These are phyloP conservation scores for Brevimyrus niger DNA, from an alignment of 2,113 vertebrate species.

Conservation along the genomic window DNA sequence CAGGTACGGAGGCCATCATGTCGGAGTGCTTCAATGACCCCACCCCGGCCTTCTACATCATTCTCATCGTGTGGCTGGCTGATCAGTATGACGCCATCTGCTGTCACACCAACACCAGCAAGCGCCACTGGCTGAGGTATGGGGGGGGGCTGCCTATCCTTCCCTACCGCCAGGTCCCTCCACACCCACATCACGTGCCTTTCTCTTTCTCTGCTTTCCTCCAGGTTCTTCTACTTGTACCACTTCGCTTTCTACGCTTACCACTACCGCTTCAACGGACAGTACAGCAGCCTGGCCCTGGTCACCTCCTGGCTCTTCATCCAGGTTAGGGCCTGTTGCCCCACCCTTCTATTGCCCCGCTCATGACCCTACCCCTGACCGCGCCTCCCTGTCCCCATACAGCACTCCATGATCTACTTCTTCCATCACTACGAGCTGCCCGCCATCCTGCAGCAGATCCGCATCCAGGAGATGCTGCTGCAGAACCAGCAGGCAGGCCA, in stretches of 20 bases:
- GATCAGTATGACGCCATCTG: slow-evolving; percentile 97
- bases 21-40: slow-evolving; percentile 98
- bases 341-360: not conserved
- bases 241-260: slow-evolving; percentile 98
- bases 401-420: slow-evolving; percentile 99
- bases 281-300: slow-evolving; percentile 95
- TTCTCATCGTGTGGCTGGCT: slow-evolving; percentile 95
- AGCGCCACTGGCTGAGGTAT: slow-evolving; percentile 92
- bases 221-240: slow-evolving; percentile 95
- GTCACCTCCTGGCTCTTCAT: slow-evolving; percentile 99
- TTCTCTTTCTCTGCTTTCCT: not conserved
- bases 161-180: not conserved
- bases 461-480: slow-evolving; percentile 92
- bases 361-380: not conserved
- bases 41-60: slow-evolving; percentile 96
- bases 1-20: slow-evolving; percentile 99
- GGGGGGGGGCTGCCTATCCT: not conserved
- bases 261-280: slow-evolving; percentile 95
- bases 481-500: slow-evolving; percentile 85
- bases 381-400: not conserved
- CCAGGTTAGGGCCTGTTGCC: slow-evolving; percentile 64
- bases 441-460: slow-evolving; percentile 90
- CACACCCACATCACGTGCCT: not conserved
- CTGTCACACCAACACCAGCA: slow-evolving; percentile 96
- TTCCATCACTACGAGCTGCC: slow-evolving; percentile 98